Evolutionary conservation across 2,797 vertebrate species (phyloP), one percentile per base, ranked within the genome.

Genomic region (Pseudomugil gertrudae): DNA sequence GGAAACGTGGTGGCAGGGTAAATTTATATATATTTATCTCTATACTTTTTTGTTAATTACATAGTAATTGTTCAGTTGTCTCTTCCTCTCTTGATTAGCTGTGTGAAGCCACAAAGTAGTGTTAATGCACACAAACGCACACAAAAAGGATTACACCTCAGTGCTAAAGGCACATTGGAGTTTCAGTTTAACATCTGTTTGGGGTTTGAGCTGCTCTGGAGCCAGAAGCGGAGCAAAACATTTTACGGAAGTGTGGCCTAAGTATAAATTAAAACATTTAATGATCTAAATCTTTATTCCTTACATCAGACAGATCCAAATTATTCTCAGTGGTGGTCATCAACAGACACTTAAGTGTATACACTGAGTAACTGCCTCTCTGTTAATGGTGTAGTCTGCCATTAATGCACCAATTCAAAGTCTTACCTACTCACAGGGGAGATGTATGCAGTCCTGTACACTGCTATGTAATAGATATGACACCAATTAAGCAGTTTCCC

Each of bases 51-150:
- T 89, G 76, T 84, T 93, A 93, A 94, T 93, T 94, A 93, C 93
- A 94, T 87, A 93, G 93, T 94, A 94, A 94, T 94, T 92, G 90
- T 87, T 93, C 87, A 90, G 87, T 87, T 87, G 77, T 91, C 85
- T 88, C 81, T 87, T 81, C 90, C 82, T 90, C 90, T 88, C 85
- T 79, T 88, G 77, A 83, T 88, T 87, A 83, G 76, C 83, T 85
- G 81, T 88, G 86, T 88, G 84, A 83, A 85, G 76, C 76, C 72
- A 76, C 69, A 66, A 87, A 83, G 89, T 81, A 90, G 86, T 84
- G 84, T 77, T 67, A 72, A 32, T 67, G 59, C 69, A 9, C 64
- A 24, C 38, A 36, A 70, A 51, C 55, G 68, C 70, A 30, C 61
- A 66, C 35, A 40, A 26, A 69, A 60, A 75, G 63, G 70, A 13